phyloP scores from a whole-genome alignment of 2,113 vertebrate genomes.

The Malurus alboscapulatus region DNA sequence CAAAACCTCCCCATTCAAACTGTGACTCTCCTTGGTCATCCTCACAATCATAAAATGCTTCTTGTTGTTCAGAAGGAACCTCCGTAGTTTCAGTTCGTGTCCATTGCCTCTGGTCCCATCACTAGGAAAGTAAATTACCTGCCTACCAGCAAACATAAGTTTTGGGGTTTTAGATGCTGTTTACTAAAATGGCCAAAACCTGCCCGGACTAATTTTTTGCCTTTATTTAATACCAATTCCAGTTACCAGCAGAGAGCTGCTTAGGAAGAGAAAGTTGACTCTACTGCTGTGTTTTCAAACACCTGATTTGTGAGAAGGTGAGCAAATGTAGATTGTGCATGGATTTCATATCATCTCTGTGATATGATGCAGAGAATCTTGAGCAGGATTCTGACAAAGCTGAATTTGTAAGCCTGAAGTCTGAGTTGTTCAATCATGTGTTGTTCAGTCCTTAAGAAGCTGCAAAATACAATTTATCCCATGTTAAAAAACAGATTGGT shows the following conservation, averaged over 20 bases:
- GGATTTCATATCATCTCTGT: not conserved
- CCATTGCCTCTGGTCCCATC: not conserved
- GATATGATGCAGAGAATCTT: not conserved
- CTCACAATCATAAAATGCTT: fast-evolving
- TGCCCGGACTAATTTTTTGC: fast-evolving
- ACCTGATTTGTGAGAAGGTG: not conserved
- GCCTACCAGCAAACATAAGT: fast-evolving
- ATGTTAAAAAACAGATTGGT: not conserved
- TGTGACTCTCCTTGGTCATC: not conserved
- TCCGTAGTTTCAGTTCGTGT: not conserved
- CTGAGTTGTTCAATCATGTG: not conserved
- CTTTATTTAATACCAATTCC: not conserved
- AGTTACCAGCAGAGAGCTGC: not conserved
- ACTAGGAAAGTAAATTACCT: not conserved
- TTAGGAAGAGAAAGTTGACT: not conserved
- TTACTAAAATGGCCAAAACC: not conserved
- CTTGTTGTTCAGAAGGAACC: not conserved
- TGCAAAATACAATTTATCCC: not conserved
- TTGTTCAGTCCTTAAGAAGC: not conserved
- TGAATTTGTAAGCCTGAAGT: not conserved
- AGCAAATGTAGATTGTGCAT: not conserved
- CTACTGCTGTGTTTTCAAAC: not conserved
- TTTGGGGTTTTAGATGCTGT: not conserved
- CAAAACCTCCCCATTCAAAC: not conserved
- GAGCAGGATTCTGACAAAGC: not conserved